Evolutionary conservation across 2,888 invertebrate genomes (phyloP), one percentile per base, ranked within the genome.

Genomic region (Neoscelio sp.): DNA sequence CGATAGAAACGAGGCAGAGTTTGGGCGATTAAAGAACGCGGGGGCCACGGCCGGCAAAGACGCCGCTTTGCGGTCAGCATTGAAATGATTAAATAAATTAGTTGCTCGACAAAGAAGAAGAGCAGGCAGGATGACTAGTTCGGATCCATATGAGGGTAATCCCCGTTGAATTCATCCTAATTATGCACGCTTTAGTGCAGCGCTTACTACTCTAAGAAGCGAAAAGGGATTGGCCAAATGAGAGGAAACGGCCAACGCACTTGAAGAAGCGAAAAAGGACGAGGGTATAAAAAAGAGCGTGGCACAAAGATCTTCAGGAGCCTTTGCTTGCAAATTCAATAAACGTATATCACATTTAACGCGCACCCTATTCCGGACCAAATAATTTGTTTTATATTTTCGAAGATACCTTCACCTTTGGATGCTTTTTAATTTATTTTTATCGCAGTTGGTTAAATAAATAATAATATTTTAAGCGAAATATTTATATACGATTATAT

Each of bases 121-220:
- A 85, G 82, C 84, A 82, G 52, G 76, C 82, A 73, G 83, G 86
- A 89, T 88, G 89, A 89, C 88, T 88, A 85, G 88, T 86, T 85
- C 86, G 86, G 87, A 87, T 88, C 85, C 87, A 83, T 85, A 86
- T 85, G 86, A 86, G 86, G 87, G 87, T 89, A 89, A 89, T 89
- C 88, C 89, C 85, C 83, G 86, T 87, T 88, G 89, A 89, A 89
- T 89, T 88, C 88, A 87, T 89, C 87, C 86, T 89, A 89, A 89
- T 89, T 89, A 89, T 89, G 89, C 89, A 89, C 88, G 89, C 87
- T 89, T 89, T 89, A 85, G 88, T 88, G 88, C 85, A 85, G 83
- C 82, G 84, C 85, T 86, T 86, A 84, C 85, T 84, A 83, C 78
- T 28, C 38, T n/a, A 38, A 52, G 54, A 62, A 67, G 62, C 62